A percentile compares a stretch with the other conserved stretches of the same genome.
Conservation (phyloP, 2,113 vertebrate genomes). For the Nothoprocta pentlandii region DNA sequence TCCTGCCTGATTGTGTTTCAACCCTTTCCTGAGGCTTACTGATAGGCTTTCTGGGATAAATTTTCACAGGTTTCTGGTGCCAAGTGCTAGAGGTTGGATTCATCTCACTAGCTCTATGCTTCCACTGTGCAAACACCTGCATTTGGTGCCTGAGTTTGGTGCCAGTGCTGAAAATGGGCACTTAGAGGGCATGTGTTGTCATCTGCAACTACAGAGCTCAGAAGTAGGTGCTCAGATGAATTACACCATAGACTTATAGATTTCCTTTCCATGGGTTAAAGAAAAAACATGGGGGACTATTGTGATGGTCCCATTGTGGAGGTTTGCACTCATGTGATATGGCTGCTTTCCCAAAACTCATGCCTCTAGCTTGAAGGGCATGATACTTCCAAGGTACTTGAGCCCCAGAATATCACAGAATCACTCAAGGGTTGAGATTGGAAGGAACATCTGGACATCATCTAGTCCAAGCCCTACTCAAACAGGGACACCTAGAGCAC, state of each 20-base stretch:
- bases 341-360: background rate
- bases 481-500: too few relatives aligned
- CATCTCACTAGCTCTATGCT: background rate
- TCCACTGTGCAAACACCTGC: background rate
- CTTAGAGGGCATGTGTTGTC: background rate
- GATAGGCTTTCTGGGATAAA: conserved; percentile 37
- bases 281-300: background rate
- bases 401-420: background rate
- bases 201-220: background rate
- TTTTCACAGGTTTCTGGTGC: conserved; percentile 5
- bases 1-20: conserved; percentile 12
- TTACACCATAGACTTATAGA: background rate
- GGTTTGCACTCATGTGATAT: background rate
- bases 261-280: background rate
- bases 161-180: background rate
- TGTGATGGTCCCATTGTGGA: background rate
- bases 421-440: too few relatives aligned
- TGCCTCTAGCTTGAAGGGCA: background rate
- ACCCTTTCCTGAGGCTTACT: background rate
- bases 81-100: background rate
- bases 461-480: too few relatives aligned
- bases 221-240: background rate
- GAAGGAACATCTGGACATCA: too few relatives aligned
- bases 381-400: background rate
- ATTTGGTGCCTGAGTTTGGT: background rate